Conservation (phyloP, 2,113 vertebrate species). For the Pseudonaja textilis region DNA sequence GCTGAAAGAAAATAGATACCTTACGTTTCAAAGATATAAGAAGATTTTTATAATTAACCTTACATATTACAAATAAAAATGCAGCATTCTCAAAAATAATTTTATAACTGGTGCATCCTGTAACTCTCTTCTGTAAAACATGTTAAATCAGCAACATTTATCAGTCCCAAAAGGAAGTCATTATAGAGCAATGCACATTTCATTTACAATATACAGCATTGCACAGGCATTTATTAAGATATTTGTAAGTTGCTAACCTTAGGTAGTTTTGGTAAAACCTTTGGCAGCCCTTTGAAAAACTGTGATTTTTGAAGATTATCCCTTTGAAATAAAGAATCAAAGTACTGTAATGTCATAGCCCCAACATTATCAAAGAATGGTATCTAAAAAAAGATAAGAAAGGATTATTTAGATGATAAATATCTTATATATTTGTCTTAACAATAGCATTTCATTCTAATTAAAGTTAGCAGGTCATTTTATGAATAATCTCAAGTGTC, state of each 20-base stretch:
- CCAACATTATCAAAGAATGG: conserved; percentile 98
- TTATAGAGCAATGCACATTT: not conserved
- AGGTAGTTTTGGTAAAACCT: conserved; percentile 92
- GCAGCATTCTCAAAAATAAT: not conserved
- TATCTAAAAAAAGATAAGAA: conserved; percentile 75
- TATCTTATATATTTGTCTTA: not conserved
- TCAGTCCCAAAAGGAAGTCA: not conserved
- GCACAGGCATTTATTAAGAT: not conserved
- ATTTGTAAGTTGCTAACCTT: conserved; percentile 76
- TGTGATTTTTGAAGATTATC: conserved; percentile 99
- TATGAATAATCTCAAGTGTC: not conserved
- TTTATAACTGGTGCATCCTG: not conserved
- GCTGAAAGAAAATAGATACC: conserved; percentile 67
- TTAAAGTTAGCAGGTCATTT: not conserved
- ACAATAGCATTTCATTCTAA: not conserved
- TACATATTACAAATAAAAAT: not conserved
- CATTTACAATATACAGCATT: not conserved
- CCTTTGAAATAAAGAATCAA: conserved; percentile 96
- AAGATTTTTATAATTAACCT: not conserved
- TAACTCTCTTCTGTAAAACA: conserved; percentile 4
- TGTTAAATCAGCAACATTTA: not conserved
- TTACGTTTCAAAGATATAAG: not conserved
- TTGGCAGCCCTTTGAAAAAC: conserved; percentile 96
- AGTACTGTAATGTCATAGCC: conserved; percentile 94
- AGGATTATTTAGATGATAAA: conserved; percentile 28